These are phyloP conservation scores for Aphodius sticticus DNA, from an alignment of 2,888 invertebrate species.

Conservation along the genomic window DNA sequence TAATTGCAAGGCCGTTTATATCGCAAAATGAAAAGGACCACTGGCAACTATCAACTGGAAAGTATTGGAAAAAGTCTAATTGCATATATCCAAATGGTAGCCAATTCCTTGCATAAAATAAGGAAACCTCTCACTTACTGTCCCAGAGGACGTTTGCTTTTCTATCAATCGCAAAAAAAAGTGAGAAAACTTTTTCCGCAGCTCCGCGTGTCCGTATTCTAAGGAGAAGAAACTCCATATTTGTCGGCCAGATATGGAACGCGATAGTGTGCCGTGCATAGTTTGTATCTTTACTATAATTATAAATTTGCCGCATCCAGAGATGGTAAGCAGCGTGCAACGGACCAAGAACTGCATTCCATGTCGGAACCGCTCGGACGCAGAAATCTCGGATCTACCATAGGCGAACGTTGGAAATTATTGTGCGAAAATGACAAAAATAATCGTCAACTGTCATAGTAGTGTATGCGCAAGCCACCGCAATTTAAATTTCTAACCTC, in stretches of 20 bases:
- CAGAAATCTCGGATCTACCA: neutral
- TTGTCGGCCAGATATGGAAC: constrained; percentile 10
- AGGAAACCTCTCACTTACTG: constrained; percentile 6
- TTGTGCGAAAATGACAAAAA: neutral
- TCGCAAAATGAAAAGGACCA: too few relatives aligned
- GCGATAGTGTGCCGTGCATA: constrained; percentile 12
- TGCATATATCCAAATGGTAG: too few relatives aligned
- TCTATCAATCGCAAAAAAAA: constrained; percentile 6
- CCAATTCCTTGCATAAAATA: neutral
- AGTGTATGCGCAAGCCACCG: neutral
- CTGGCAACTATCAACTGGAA: too few relatives aligned
- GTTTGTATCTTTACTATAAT: constrained; percentile 36
- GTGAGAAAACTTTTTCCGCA: constrained; percentile 14
- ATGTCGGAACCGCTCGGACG: neutral
- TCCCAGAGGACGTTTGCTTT: neutral
- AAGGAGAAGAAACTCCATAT: constrained; percentile 7
- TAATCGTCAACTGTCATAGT: neutral
- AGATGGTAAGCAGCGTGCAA: constrained; percentile 39
- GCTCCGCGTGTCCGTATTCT: neutral
- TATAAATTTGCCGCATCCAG: constrained; percentile 42
- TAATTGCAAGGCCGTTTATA: too few relatives aligned
- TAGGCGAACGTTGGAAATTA: constrained; percentile 9
- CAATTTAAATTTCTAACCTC: neutral
- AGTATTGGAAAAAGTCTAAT: too few relatives aligned
- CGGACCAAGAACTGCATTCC: constrained; percentile 20